phyloP scores from a whole-genome alignment of 2,888 invertebrate genomes.

The Metacarcinus magister region DNA sequence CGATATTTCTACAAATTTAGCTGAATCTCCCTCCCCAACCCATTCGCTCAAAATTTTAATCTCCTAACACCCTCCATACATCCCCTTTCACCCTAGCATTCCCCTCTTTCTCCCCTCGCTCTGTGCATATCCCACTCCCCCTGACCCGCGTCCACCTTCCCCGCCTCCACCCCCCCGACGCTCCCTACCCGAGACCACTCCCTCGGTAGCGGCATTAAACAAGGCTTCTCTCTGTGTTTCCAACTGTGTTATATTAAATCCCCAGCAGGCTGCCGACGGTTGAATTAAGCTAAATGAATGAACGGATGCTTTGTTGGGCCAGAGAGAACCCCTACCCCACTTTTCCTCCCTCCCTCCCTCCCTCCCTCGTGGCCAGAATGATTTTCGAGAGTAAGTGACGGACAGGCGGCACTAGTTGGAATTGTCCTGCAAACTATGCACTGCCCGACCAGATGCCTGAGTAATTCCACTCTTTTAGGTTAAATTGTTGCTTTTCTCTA shows the following conservation, averaged over 20 bases:
- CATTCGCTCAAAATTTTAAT: conserved; percentile 6
- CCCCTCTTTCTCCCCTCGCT: background rate
- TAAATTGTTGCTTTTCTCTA: too few species aligned
- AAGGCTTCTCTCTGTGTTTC: conserved; percentile 35
- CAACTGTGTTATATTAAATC: conserved; percentile 31
- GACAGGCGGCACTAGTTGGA: background rate
- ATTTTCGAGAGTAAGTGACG: conserved; percentile 3
- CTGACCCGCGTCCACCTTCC: background rate
- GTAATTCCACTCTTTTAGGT: too few species aligned
- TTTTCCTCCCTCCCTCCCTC: background rate
- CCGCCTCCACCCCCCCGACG: background rate
- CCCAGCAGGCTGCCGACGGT: background rate
- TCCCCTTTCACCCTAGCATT: background rate
- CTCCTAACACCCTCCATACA: conserved; percentile 26
- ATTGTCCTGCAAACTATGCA: too few species aligned
- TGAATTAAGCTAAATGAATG: conserved; percentile 36
- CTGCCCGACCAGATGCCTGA: too few species aligned
- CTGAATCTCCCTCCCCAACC: background rate
- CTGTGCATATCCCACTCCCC: background rate
- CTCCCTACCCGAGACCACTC: background rate
- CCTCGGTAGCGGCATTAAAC: conserved; percentile 7
- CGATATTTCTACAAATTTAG: conserved; percentile 2
- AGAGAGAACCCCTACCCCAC: background rate
- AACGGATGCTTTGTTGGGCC: conserved; percentile 7
- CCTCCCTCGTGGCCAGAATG: background rate